Conservation (phyloP, 1,140 invertebrate genomes). For the Halesus radiatus region DNA sequence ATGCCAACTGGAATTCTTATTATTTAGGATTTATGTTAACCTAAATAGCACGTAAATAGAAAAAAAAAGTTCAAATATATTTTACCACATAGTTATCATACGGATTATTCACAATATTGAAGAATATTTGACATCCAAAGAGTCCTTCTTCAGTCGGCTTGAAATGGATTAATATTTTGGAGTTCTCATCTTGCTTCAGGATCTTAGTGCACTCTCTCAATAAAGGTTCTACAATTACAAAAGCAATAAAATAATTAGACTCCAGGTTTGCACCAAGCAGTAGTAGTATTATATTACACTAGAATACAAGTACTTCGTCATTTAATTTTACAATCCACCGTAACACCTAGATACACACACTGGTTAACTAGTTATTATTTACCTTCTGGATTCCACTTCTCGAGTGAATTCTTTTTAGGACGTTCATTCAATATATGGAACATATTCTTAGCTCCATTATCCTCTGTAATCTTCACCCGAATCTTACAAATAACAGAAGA, state of each 20-base stretch:
- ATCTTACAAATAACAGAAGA: conserved; percentile 20
- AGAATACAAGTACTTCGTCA: too few species aligned
- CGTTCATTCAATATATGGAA: conserved; percentile 13
- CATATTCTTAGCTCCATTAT: neutral
- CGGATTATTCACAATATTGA: conserved; percentile 28
- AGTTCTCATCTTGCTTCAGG: neutral
- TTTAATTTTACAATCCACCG: too few species aligned
- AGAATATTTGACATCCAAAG: conserved; percentile 5
- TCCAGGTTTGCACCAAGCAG: neutral
- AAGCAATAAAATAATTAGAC: neutral
- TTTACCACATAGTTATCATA: conserved; percentile 24
- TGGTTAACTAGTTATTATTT: neutral
- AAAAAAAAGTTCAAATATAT: too few species aligned
- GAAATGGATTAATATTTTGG: conserved; percentile 15
- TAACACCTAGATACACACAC: too few species aligned
- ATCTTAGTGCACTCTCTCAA: conserved; percentile 15
- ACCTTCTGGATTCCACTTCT: conserved; percentile 29
- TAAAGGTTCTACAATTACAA: conserved; percentile 16
- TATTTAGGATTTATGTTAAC: too few species aligned
- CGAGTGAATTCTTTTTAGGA: neutral
- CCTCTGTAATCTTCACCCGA: neutral
- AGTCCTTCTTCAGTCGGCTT: conserved; percentile 11
- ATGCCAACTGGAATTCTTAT: too few species aligned
- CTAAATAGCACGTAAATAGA: too few species aligned
- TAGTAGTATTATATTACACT: neutral